These are phyloP conservation scores for Phallusia fumigata DNA, from an alignment of 23 tunicate species.

Conservation along the genomic window DNA sequence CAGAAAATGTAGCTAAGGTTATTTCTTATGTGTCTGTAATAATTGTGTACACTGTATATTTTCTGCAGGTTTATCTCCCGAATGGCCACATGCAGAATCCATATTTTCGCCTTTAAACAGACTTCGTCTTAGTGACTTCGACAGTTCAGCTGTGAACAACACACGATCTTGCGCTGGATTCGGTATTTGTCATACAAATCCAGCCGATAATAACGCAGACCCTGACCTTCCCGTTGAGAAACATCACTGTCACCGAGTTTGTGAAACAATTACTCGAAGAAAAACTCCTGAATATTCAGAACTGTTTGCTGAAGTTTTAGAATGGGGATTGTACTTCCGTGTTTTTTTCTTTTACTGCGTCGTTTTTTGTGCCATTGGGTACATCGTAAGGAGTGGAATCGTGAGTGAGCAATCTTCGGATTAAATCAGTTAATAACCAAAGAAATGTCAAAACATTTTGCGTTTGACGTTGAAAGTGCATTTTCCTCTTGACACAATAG, in stretches of 20 bases:
- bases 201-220: not conserved
- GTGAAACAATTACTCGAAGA: not conserved
- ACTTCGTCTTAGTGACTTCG: constrained; percentile 1
- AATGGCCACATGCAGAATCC: not conserved
- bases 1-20: too few relatives aligned
- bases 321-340: constrained; percentile 1
- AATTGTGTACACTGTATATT: not conserved
- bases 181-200: constrained; percentile 12
- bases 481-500: too few relatives aligned
- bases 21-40: too few relatives aligned
- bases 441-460: too few relatives aligned
- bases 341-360: not conserved
- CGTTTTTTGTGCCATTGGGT: not conserved
- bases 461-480: too few relatives aligned
- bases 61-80: not conserved
- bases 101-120: not conserved
- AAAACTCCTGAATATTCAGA: not conserved
- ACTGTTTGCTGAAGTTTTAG: not conserved
- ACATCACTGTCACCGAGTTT: not conserved
- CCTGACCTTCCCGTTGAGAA: not conserved
- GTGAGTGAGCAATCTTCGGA: too few relatives aligned
- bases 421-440: too few relatives aligned
- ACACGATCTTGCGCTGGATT: constrained; percentile 19
- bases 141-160: not conserved
- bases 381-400: too few relatives aligned